A percentile compares a stretch with the other conserved stretches of the same genome.
These are phyloP conservation scores for Listrodromus nycthemerus DNA, from an alignment of 2,888 invertebrate species.

Conservation along the genomic window DNA sequence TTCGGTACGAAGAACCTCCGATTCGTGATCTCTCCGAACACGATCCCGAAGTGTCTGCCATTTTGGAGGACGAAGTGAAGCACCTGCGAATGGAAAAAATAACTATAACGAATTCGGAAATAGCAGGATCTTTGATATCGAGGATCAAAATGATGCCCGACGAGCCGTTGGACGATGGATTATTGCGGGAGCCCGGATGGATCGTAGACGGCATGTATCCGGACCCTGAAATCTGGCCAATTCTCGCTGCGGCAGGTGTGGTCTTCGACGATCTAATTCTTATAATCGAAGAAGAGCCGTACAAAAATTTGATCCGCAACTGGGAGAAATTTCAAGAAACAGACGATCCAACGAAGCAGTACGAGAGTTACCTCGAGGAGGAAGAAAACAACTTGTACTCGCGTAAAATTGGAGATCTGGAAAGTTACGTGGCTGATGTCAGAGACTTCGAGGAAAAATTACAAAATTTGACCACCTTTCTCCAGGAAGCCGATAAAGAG, in stretches of 20 bases:
- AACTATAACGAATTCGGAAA: conserved; percentile 84
- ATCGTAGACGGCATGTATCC: conserved; percentile 87
- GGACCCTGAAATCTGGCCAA: conserved; percentile 85
- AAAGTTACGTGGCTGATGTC: conserved; percentile 59
- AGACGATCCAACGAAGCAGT: conserved; percentile 29
- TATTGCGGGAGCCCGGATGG: conserved; percentile 85
- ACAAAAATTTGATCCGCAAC: conserved; percentile 81
- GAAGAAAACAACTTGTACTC: conserved; percentile 3
- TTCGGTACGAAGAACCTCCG: conserved; percentile 73
- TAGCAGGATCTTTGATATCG: conserved; percentile 83
- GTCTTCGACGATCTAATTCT: conserved; percentile 87
- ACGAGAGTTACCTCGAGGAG: conserved; percentile 43
- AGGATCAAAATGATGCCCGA: conserved; percentile 80
- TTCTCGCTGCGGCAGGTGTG: conserved; percentile 84
- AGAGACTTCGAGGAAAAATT: conserved; percentile 67
- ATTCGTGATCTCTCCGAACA: conserved; percentile 68
- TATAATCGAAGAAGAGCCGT: conserved; percentile 85
- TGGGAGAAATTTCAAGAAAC: conserved; percentile 63
- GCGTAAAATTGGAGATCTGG: conserved; percentile 48
- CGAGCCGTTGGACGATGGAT: conserved; percentile 72
- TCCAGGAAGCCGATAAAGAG: conserved; percentile 71
- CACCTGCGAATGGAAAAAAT: conserved; percentile 85
- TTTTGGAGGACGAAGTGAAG: conserved; percentile 85
- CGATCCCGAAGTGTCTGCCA: conserved; percentile 76
- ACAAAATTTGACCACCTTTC: conserved; percentile 71